phyloP scores from a whole-genome alignment of 1,140 invertebrate genomes.

The Trichonephila clavata region DNA sequence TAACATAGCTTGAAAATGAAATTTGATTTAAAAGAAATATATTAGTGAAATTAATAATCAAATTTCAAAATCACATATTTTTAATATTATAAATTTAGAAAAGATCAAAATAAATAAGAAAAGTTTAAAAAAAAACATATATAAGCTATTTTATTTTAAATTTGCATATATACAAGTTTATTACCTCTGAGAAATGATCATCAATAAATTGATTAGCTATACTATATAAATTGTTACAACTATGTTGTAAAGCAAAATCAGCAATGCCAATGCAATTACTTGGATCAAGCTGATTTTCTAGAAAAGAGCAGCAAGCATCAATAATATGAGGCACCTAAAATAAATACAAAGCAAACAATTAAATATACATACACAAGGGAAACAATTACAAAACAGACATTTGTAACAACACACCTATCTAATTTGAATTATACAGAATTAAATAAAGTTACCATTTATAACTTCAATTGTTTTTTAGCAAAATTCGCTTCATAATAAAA shows the following conservation, averaged over 20 bases:
- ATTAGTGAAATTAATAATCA: too few relatives aligned
- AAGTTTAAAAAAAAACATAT: too few relatives aligned
- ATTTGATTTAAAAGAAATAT: too few relatives aligned
- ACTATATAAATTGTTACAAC: constrained; percentile 89
- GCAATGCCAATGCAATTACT: constrained; percentile 98
- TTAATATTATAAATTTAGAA: too few relatives aligned
- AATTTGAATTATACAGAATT: background rate
- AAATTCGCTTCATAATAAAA: background rate
- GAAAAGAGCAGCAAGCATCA: constrained; percentile 98
- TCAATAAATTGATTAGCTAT: constrained; percentile 95
- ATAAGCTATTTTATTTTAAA: too few relatives aligned
- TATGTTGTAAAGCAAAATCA: constrained; percentile 97
- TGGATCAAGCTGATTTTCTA: constrained; percentile 97
- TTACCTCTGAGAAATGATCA: constrained; percentile 91
- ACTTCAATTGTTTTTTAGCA: background rate
- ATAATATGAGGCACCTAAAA: constrained; percentile 92
- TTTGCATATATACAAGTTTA: background rate
- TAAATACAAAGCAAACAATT: constrained; percentile 6
- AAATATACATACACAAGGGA: constrained; percentile 82
- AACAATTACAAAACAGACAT: constrained; percentile 82
- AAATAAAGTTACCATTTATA: background rate
- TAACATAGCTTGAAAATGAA: too few relatives aligned
- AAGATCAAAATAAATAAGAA: too few relatives aligned
- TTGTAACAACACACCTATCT: background rate
- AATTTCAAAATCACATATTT: too few relatives aligned